These are phyloP conservation scores for Macrostomum cliftonense DNA, from an alignment of 2,888 invertebrate genomes.

Conservation along the genomic window DNA sequence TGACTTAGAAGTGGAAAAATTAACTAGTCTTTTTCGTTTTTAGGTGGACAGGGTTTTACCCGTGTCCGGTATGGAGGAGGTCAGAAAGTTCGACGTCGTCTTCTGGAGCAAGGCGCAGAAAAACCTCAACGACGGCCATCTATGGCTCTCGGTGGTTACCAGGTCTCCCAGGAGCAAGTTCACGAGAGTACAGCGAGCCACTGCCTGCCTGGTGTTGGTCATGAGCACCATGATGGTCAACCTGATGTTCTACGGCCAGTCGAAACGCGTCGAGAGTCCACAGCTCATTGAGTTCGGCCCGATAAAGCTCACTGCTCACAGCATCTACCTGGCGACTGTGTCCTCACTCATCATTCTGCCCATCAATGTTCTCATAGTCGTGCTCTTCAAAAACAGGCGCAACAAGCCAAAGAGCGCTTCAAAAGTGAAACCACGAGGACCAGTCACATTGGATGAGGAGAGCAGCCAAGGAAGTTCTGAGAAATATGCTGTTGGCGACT, in stretches of 20 bases:
- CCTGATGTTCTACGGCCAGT: slow-evolving; percentile 13
- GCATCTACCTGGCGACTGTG: slow-evolving; percentile 36
- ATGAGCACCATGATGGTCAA: slow-evolving; percentile 13
- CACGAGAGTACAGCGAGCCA: slow-evolving; percentile 14
- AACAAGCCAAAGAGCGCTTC: too few species aligned
- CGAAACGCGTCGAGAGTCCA: slow-evolving; percentile 3
- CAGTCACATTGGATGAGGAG: too few species aligned
- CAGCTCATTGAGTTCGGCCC: slow-evolving; percentile 3
- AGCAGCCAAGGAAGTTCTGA: too few species aligned
- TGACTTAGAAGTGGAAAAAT: not conserved
- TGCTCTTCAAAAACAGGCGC: slow-evolving; percentile 37
- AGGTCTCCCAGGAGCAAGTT: slow-evolving; percentile 14
- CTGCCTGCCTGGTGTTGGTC: slow-evolving; percentile 12
- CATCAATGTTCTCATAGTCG: slow-evolving; percentile 36
- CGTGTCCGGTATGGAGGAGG: slow-evolving; percentile 15
- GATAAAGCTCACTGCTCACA: not conserved
- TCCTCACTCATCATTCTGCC: slow-evolving; percentile 39
- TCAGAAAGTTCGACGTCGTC: slow-evolving; percentile 16
- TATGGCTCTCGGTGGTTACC: slow-evolving; percentile 18
- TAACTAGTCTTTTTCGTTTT: not conserved
- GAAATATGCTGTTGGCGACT: too few species aligned
- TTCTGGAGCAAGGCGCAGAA: slow-evolving; percentile 16
- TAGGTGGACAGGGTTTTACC: slow-evolving; percentile 17
- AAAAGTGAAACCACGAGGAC: too few species aligned
- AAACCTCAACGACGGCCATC: slow-evolving; percentile 16